A percentile compares a stretch with the other conserved stretches of the same genome.
Conservation (phyloP, 2,797 vertebrate species). For the Geotrypetes seraphini region DNA sequence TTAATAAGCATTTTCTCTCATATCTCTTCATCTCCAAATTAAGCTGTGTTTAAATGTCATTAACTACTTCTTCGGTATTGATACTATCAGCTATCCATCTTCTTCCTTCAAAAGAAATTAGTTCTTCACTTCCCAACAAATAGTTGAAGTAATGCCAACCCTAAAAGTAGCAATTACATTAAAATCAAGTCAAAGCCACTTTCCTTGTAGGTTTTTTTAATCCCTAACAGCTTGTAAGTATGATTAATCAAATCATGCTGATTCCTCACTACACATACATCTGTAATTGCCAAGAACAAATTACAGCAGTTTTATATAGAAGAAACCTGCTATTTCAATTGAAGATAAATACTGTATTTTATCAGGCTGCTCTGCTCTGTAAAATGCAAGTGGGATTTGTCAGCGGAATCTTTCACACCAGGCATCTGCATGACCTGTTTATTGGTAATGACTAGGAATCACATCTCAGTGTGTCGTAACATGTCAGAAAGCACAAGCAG, state of each 20-base stretch:
- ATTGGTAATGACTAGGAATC: no score
- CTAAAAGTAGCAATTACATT: constrained; percentile 45
- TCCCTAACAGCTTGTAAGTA: constrained; percentile 36
- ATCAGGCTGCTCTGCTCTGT: no score
- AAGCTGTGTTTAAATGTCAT: constrained; percentile 24
- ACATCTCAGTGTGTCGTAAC: no score
- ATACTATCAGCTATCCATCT: constrained; percentile 47
- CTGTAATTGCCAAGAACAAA: constrained; percentile 48
- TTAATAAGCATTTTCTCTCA: constrained; percentile 12
- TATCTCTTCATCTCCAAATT: constrained; percentile 14
- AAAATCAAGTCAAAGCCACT: constrained; percentile 39
- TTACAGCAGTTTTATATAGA: constrained; percentile 26
- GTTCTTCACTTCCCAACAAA: constrained; percentile 28
- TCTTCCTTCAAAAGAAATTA: constrained; percentile 44
- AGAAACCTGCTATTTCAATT: constrained; percentile 1
- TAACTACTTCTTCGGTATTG: constrained; percentile 28
- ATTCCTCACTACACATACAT: constrained; percentile 31
- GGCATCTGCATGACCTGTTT: no score
- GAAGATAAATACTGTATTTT: no score
- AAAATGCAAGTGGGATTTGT: no score
- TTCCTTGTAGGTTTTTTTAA: constrained; percentile 27
- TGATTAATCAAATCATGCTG: constrained; percentile 58
- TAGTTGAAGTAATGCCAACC: constrained; percentile 26
- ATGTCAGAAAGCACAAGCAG: no score
- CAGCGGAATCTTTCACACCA: no score